A percentile compares a stretch with the other conserved stretches of the same genome.
These are phyloP conservation scores for Andrena chrysosceles DNA, from an alignment of 2,888 invertebrate species.

Conservation along the genomic window DNA sequence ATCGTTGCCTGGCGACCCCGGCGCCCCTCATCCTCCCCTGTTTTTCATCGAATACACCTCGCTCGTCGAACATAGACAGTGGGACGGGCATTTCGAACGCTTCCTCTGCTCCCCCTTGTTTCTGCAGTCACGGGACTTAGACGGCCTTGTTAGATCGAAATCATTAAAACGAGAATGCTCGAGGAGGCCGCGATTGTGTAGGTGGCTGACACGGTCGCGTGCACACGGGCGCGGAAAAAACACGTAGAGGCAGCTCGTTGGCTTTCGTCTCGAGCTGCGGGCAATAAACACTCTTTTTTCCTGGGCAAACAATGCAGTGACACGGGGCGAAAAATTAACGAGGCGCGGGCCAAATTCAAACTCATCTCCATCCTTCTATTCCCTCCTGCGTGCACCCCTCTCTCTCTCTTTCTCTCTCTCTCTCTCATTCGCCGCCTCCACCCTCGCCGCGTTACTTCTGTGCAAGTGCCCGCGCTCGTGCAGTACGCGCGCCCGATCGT, in stretches of 20 bases:
- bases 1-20: not conserved
- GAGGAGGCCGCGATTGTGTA: conserved; percentile 51
- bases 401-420: not conserved
- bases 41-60: conserved; percentile 17
- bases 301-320: conserved; percentile 75
- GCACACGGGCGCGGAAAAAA: conserved; percentile 30
- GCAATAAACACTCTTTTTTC: conserved; percentile 72
- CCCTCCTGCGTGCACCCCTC: conserved; percentile 1
- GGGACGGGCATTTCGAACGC: conserved; percentile 30
- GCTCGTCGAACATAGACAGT: conserved; percentile 39
- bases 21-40: not conserved
- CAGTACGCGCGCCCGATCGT: conserved; percentile 1
- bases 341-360: conserved; percentile 73
- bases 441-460: not conserved
- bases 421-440: not conserved
- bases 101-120: not conserved
- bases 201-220: conserved; percentile 31
- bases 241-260: conserved; percentile 48
- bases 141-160: conserved; percentile 72
- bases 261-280: conserved; percentile 70
- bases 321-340: conserved; percentile 79
- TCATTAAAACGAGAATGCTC: conserved; percentile 75
- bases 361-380: conserved; percentile 48
- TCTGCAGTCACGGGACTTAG: conserved; percentile 48
- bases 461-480: not conserved